Evolutionary conservation across 2,888 invertebrate genomes (phyloP).

Genomic region (Pyrrhosoma nymphula): DNA sequence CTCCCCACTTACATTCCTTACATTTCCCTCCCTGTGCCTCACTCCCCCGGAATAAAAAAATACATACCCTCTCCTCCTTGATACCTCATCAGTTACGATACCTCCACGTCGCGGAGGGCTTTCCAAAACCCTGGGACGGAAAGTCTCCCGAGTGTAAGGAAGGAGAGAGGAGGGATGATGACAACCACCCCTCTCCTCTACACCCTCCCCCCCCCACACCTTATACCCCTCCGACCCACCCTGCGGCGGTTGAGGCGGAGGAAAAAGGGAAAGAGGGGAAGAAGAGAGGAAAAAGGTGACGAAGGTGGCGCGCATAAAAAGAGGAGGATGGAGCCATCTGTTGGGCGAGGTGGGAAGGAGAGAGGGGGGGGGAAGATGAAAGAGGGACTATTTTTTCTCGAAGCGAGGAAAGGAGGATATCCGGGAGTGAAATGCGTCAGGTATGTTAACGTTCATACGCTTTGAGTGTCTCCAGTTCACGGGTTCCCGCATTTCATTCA

Average conservation of each 20-base stretch:
- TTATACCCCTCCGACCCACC: too few relatives aligned
- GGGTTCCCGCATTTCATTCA: too few relatives aligned
- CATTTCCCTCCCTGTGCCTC: neutral
- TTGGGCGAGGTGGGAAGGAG: neutral
- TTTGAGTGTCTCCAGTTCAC: too few relatives aligned
- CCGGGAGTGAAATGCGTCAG: neutral
- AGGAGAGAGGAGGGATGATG: too few relatives aligned
- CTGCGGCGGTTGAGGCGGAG: too few relatives aligned
- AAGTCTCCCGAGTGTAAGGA: neutral
- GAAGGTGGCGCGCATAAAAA: neutral
- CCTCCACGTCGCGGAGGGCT: too few relatives aligned
- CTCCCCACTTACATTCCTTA: neutral
- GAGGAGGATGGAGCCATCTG: conserved; percentile 3
- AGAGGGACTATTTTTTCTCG: neutral
- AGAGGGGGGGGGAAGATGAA: neutral
- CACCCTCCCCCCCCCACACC: too few relatives aligned
- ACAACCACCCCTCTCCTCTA: too few relatives aligned
- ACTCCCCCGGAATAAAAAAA: neutral
- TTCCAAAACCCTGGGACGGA: too few relatives aligned
- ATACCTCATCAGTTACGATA: conserved; percentile 16
- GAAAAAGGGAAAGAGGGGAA: too few relatives aligned
- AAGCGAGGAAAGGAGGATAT: neutral
- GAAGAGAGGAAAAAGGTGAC: too few relatives aligned
- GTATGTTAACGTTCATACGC: too few relatives aligned
- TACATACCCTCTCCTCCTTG: neutral